Evolutionary conservation across 2,113 vertebrate genomes (phyloP).

Genomic region (Nesoenas mayeri): DNA sequence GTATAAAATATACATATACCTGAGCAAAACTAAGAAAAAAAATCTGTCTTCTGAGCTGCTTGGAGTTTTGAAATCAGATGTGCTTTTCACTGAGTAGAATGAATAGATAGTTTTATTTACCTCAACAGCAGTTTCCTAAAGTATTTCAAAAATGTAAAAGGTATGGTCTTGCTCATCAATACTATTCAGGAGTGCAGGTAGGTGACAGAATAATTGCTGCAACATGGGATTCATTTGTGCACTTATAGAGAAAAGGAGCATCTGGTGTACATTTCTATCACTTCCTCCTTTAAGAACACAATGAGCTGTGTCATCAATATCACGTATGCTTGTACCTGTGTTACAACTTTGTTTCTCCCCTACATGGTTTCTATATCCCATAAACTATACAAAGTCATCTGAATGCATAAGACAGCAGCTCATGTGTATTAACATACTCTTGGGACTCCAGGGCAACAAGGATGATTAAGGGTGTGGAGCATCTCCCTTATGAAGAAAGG

Average conservation of each 20-base stretch:
- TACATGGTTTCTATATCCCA: not conserved
- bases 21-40: not conserved
- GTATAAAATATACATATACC: not conserved
- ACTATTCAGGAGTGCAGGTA: not conserved
- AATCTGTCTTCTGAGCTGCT: not conserved
- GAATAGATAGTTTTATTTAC: not conserved
- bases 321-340: not conserved
- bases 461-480: too few species aligned
- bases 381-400: not conserved
- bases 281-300: conserved; percentile 28
- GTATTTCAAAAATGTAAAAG: not conserved
- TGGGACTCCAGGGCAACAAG: not conserved
- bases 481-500: too few species aligned
- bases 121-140: not conserved
- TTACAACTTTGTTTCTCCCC: not conserved
- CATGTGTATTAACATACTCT: not conserved
- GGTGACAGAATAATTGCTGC: not conserved
- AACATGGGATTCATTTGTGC: conserved; percentile 22
- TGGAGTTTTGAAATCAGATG: not conserved
- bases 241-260: conserved; percentile 40
- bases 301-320: conserved; percentile 17
- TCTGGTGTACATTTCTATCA: conserved; percentile 55
- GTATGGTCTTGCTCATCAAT: not conserved
- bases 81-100: not conserved
- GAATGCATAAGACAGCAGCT: not conserved